phyloP scores from a whole-genome alignment of 23 tunicate species.

The Halocynthia aurantium region DNA sequence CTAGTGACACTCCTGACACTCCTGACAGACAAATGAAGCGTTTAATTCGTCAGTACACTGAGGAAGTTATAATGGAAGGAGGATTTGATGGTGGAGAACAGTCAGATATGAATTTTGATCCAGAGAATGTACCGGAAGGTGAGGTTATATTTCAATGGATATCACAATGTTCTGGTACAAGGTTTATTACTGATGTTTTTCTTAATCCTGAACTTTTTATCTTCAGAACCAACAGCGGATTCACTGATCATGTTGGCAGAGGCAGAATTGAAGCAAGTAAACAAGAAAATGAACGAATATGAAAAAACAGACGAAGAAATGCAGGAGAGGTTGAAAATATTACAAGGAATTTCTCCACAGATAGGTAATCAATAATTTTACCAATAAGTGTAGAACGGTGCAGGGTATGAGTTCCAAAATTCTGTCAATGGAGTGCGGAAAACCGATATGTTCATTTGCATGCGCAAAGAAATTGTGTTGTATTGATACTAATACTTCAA shows the following conservation, averaged over 20 bases:
- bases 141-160: background rate
- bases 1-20: constrained; percentile 20
- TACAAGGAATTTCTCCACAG: constrained; percentile 32
- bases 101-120: background rate
- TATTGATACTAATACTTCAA: too few species aligned
- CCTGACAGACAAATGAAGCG: constrained; percentile 46
- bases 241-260: constrained; percentile 51
- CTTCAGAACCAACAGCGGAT: constrained; percentile 53
- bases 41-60: constrained; percentile 78
- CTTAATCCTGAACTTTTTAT: background rate
- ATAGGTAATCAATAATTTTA: background rate
- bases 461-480: too few species aligned
- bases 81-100: background rate
- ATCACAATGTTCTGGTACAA: background rate
- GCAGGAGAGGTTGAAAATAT: constrained; percentile 26
- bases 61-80: background rate
- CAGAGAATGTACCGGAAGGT: constrained; percentile 17
- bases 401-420: too few species aligned
- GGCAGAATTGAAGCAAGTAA: constrained; percentile 38
- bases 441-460: too few species aligned
- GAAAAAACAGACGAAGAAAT: constrained; percentile 47
- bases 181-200: background rate
- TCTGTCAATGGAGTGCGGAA: too few species aligned
- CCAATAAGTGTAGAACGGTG: too few species aligned
- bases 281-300: constrained; percentile 23